Conservation (phyloP, 2,888 invertebrate species). For the Drosophila incognita region DNA sequence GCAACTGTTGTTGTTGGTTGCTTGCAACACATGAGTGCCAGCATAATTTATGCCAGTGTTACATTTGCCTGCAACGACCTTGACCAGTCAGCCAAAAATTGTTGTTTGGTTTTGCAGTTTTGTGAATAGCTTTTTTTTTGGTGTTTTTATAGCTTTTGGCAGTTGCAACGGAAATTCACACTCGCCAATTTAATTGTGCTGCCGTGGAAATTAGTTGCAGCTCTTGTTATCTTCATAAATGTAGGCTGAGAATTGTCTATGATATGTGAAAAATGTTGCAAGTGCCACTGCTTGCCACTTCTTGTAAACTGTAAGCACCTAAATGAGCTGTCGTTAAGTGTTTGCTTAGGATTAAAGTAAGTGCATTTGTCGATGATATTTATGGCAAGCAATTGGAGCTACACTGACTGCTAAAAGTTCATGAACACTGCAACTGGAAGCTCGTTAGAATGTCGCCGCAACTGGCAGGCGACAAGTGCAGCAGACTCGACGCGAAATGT, state of each 20-base stretch:
- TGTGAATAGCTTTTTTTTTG: conserved; percentile 17
- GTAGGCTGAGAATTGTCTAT: conserved; percentile 37
- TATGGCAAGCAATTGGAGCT: conserved; percentile 48
- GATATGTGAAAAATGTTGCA: conserved; percentile 27
- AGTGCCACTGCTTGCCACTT: conserved; percentile 13
- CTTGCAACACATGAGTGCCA: conserved; percentile 50
- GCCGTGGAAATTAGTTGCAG: conserved; percentile 63
- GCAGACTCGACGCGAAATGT: conserved; percentile 40
- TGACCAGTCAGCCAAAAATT: conserved; percentile 62
- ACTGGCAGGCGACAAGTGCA: conserved; percentile 57
- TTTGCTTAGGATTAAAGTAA: conserved; percentile 14
- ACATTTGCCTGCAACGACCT: conserved; percentile 76
- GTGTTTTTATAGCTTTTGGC: conserved; percentile 31
- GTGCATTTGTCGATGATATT: conserved; percentile 63
- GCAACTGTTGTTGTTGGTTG: conserved; percentile 38
- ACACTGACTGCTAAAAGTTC: conserved; percentile 59
- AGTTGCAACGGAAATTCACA: conserved; percentile 75
- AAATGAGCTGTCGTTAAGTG: conserved; percentile 7
- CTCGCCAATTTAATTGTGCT: conserved; percentile 69
- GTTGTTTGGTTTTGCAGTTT: conserved; percentile 42
- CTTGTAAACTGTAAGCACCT: neutral
- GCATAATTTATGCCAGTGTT: conserved; percentile 78
- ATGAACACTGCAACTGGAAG: conserved; percentile 53
- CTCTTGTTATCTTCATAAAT: conserved; percentile 44
- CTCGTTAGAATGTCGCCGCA: conserved; percentile 71